phyloP scores from a whole-genome alignment of 2,888 invertebrate genomes.

The Schizotus pectinicornis region DNA sequence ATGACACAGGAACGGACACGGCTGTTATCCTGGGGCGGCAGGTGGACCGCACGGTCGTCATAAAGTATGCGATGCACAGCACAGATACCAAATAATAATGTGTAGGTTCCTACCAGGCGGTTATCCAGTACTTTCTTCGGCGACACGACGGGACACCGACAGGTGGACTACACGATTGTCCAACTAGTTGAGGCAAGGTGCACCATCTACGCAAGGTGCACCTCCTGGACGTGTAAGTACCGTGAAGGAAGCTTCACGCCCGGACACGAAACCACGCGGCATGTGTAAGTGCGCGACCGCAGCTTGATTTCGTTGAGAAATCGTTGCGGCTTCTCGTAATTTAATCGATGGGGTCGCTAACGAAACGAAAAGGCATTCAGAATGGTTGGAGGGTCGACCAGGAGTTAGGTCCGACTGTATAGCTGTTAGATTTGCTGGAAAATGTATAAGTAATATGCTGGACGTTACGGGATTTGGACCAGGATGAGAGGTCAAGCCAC shows the following conservation, averaged over 20 bases:
- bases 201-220: conserved; percentile 37
- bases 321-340: too few relatives aligned
- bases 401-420: too few relatives aligned
- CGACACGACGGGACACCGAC: too few relatives aligned
- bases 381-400: too few relatives aligned
- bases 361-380: too few relatives aligned
- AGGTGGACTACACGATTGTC: not conserved
- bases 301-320: conserved; percentile 12
- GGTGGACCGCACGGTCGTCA: conserved; percentile 41
- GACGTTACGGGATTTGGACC: too few relatives aligned
- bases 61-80: conserved; percentile 42
- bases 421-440: too few relatives aligned
- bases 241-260: conserved; percentile 37
- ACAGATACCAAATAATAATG: conserved; percentile 33
- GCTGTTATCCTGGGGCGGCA: conserved; percentile 40
- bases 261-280: conserved; percentile 18
- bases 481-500: too few relatives aligned
- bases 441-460: too few relatives aligned
- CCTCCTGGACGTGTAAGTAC: conserved; percentile 33
- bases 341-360: too few relatives aligned
- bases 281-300: conserved; percentile 18
- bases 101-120: conserved; percentile 32
- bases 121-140: conserved; percentile 7
- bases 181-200: conserved; percentile 32
- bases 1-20: conserved; percentile 31